Evolutionary conservation across 2,113 vertebrate genomes (phyloP).

Genomic region (Cathartes aura): DNA sequence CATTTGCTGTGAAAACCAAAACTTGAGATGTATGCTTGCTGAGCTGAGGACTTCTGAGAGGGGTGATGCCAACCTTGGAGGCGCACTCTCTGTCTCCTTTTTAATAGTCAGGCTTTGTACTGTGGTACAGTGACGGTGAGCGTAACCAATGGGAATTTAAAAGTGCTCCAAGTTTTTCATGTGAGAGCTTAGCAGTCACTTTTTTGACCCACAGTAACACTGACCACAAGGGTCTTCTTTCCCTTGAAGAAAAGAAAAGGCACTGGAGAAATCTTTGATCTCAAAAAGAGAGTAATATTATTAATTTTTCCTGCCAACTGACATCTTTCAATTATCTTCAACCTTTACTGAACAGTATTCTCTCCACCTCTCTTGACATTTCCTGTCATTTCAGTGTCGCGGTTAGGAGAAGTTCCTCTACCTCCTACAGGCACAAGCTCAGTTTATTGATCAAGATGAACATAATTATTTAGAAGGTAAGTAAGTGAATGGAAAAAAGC

Average conservation of each 20-base stretch:
- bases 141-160: neutral
- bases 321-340: neutral
- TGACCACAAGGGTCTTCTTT: neutral
- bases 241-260: neutral
- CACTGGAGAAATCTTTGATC: neutral
- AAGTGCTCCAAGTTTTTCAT: neutral
- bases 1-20: neutral
- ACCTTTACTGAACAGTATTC: neutral
- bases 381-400: neutral
- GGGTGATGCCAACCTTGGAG: neutral
- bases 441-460: neutral
- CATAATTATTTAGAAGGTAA: neutral
- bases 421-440: neutral
- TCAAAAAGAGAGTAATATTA: neutral
- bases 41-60: neutral
- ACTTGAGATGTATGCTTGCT: neutral
- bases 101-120: neutral
- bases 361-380: neutral
- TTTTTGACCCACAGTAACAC: neutral
- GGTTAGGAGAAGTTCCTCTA: neutral
- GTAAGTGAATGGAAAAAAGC: neutral
- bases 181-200: neutral
- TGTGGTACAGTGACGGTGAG: neutral
- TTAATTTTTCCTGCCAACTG: neutral
- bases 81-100: neutral